A percentile compares a stretch with the other conserved stretches of the same genome.
Conservation (phyloP, 2,797 vertebrate genomes). For the Synaphobranchus kaupii region DNA sequence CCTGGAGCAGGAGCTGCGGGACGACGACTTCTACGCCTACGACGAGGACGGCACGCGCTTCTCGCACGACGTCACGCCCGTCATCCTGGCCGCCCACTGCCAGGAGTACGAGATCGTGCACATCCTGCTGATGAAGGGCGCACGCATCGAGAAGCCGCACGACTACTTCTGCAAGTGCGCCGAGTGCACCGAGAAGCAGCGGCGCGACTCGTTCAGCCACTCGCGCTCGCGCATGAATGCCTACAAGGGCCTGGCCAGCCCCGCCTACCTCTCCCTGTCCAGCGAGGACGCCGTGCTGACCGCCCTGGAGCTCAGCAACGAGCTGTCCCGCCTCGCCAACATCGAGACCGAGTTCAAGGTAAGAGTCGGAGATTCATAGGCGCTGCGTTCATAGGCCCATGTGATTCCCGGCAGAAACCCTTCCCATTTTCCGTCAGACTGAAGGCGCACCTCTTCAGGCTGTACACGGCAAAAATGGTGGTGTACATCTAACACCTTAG, state of each 20-base stretch:
- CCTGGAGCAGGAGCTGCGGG: conserved; percentile 88
- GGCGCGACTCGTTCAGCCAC: conserved; percentile 91
- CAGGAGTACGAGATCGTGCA: conserved; percentile 97
- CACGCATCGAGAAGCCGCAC: conserved; percentile 90
- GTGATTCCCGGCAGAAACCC: no score
- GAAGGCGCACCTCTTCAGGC: no score
- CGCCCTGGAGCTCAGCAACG: conserved; percentile 92
- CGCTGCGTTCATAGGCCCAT: no score
- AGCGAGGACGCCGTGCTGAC: conserved; percentile 95
- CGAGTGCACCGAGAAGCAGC: conserved; percentile 88
- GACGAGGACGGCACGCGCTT: conserved; percentile 95
- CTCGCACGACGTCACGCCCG: conserved; percentile 91
- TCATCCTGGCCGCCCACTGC: conserved; percentile 93
- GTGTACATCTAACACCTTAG: no score
- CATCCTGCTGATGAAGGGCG: conserved; percentile 88
- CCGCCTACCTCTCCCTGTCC: conserved; percentile 90
- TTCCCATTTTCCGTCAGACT: no score
- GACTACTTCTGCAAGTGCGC: conserved; percentile 96
- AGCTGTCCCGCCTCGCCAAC: conserved; percentile 92
- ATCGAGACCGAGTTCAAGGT: conserved; percentile 99
- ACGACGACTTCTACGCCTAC: conserved; percentile 94
- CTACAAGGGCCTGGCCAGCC: conserved; percentile 93
- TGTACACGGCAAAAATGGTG: no score
- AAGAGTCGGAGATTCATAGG: conserved; percentile 41
- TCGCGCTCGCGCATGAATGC: conserved; percentile 96